phyloP scores from a whole-genome alignment of 2,797 vertebrate species.

The Siniperca undulata region DNA sequence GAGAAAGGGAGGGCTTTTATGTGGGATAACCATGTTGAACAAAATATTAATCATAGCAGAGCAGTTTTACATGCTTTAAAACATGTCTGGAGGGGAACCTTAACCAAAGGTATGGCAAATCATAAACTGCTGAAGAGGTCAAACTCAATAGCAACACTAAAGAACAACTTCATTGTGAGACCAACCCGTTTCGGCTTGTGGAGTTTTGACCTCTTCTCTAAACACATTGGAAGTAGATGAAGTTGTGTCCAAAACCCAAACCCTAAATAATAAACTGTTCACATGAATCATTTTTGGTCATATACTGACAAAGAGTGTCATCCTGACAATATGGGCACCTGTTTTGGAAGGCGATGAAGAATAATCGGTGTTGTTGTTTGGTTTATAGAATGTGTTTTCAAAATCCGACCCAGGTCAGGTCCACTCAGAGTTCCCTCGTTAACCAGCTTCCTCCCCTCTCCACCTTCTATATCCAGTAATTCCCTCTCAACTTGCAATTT shows the following conservation, averaged over 20 bases:
- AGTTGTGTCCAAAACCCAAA: neutral
- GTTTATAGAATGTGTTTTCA: neutral
- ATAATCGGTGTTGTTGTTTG: neutral
- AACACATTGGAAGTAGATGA: neutral
- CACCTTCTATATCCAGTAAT: conserved; percentile 60
- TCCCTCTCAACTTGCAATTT: conserved; percentile 73
- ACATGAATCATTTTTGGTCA: neutral
- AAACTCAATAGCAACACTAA: neutral
- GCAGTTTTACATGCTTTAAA: too few species aligned
- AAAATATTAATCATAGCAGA: too few species aligned
- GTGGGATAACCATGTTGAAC: too few species aligned
- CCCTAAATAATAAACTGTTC: neutral
- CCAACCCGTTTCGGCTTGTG: neutral
- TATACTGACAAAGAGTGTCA: neutral
- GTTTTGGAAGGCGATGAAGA: neutral
- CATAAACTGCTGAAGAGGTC: neutral
- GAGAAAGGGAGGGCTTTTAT: too few species aligned
- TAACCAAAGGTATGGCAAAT: neutral
- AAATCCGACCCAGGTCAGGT: neutral
- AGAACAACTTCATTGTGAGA: neutral
- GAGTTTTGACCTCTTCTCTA: neutral
- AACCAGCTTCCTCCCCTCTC: conserved; percentile 38
- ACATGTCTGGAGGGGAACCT: neutral
- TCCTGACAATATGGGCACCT: neutral
- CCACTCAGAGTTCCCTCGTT: conserved; percentile 10